Base-by-base conservation (phyloP, 2,113 vertebrate genomes). In the Notarius quadriscutis region DNA sequence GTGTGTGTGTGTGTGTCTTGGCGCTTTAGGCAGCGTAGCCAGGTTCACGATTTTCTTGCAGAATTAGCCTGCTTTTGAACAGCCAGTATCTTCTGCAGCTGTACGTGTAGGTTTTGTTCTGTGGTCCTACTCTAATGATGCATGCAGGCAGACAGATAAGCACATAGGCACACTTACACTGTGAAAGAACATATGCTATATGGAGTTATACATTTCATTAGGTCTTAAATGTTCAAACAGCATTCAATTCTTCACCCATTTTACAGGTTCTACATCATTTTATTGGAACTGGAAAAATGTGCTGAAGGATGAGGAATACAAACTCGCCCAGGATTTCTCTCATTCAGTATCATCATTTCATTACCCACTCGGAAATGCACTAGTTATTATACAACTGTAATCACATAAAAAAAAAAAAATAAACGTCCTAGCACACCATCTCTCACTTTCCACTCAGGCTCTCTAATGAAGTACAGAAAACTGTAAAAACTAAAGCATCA, bases 391-490 rank as follows among this genome's bases (percentile, higher is more conserved):
- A 30, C 25, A 51, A 79, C 27, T 17, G 2, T n/a, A 67, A 8
- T 27, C 51, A 67, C 57, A 81, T 34, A 55, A 55, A n/a, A n/a
- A 51, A 55, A 55, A 22, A 5, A n/a, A 11, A 78, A 25, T 25
- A 51, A 55, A 27, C 22, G 5, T 53, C 25, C 5, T 60, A 20
- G 30, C 17, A 60, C 77, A 57, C 30, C 69, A 41, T 18, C 25
- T 34, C 71, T 88, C 51, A 69, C 62, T 62, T 60, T 51, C 34
- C 34, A 27, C 50, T 34, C n/a, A 81, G 63, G 17, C 50, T 63
- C 51, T 75, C 72, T 83, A 83, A 60, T 55, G 50, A 60, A 50
- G 25, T 30, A 48, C 10, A 82, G 34, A 85, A 85, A 63, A 85
- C 41, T 65, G 50, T 34, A 41, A 41, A 81, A 81, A 60, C 7